These are phyloP conservation scores for Strigamia maritima DNA, from an alignment of 2,888 invertebrate species.

Conservation along the genomic window DNA sequence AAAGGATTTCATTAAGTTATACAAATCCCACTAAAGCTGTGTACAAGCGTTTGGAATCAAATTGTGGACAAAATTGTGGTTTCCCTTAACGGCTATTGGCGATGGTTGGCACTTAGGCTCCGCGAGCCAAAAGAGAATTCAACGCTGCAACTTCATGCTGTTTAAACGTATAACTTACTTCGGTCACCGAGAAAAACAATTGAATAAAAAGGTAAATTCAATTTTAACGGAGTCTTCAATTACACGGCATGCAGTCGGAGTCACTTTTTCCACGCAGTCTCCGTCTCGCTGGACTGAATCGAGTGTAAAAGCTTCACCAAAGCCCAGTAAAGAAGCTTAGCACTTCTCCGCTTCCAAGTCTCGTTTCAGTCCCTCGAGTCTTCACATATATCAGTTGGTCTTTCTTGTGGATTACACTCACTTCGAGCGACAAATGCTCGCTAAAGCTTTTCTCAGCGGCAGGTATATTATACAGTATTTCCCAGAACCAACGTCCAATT, in stretches of 20 bases:
- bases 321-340: conserved; percentile 4
- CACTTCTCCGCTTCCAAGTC: not conserved
- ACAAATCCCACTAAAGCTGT: conserved; percentile 4
- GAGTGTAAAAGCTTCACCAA: not conserved
- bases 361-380: not conserved
- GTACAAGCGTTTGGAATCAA: not conserved
- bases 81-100: not conserved
- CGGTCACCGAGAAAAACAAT: not conserved
- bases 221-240: not conserved
- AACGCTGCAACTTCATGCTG: not conserved
- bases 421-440: not conserved
- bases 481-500: too few relatives aligned
- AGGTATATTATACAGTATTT: not conserved
- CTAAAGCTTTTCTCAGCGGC: not conserved
- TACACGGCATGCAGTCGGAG: not conserved
- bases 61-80: not conserved
- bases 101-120: not conserved
- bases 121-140: not conserved
- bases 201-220: not conserved
- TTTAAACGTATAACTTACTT: not conserved
- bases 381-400: not conserved
- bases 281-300: too few relatives aligned
- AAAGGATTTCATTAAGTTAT: not conserved
- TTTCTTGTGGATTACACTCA: not conserved
- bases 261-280: not conserved